Evolutionary conservation across 2,888 invertebrate genomes (phyloP).

Genomic region (Synergus japonicus): DNA sequence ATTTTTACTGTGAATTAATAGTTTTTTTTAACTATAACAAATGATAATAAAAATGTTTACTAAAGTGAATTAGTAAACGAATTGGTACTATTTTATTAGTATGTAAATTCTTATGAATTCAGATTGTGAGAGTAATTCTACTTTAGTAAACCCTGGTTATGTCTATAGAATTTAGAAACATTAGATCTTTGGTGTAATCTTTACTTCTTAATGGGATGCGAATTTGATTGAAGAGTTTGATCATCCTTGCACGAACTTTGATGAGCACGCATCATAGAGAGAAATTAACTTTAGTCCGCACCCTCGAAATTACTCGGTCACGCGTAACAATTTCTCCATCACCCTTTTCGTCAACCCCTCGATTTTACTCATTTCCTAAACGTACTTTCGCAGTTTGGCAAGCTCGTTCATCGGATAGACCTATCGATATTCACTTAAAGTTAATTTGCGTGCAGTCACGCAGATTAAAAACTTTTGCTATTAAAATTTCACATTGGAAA

Average conservation of each 20-base stretch:
- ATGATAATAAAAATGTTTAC: too few relatives aligned
- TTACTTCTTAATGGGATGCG: background rate
- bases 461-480: slow-evolving; percentile 27
- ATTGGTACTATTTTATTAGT: background rate
- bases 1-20: too few relatives aligned
- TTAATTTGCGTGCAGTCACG: slow-evolving; percentile 27
- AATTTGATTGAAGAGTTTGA: slow-evolving; percentile 13
- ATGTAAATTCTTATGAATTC: too few relatives aligned
- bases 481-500: slow-evolving; percentile 18
- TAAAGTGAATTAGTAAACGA: too few relatives aligned
- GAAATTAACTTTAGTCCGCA: slow-evolving; percentile 33
- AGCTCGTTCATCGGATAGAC: background rate
- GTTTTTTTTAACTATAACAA: too few relatives aligned
- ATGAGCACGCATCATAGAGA: slow-evolving; percentile 16
- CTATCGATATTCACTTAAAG: slow-evolving; percentile 26
- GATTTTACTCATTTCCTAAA: slow-evolving; percentile 39
- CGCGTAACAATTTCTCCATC: slow-evolving; percentile 29
- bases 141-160: too few relatives aligned
- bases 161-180: background rate
- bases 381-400: slow-evolving; percentile 32
- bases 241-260: slow-evolving; percentile 15
- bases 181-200: background rate
- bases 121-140: background rate
- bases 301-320: slow-evolving; percentile 40
- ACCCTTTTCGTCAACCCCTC: slow-evolving; percentile 35